Conservation (phyloP, 2,888 invertebrate genomes). For the Flabesymbios commensalis region DNA sequence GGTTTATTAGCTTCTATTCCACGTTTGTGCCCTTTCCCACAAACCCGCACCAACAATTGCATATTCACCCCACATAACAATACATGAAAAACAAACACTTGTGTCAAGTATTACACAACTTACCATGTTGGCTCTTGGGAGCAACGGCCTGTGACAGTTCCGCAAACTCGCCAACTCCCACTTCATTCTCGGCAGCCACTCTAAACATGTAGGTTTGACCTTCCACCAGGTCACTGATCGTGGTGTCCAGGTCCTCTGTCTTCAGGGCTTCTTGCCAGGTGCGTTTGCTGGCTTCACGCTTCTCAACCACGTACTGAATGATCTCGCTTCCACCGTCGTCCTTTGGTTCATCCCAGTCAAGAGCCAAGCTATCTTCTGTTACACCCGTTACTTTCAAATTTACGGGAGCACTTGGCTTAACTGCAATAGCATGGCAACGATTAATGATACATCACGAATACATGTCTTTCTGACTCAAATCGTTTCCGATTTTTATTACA, state of each 20-base stretch:
- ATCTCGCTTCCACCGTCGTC: slow-evolving; percentile 35
- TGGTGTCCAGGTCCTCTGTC: slow-evolving; percentile 2
- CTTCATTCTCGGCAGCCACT: slow-evolving; percentile 63
- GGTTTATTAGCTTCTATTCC: too few relatives aligned
- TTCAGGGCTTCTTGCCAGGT: slow-evolving; percentile 69
- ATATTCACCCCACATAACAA: too few relatives aligned
- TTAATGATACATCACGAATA: too few relatives aligned
- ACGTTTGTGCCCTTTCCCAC: too few relatives aligned
- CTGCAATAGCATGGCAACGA: slow-evolving; percentile 50
- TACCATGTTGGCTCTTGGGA: slow-evolving; percentile 1
- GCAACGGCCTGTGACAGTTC: slow-evolving; percentile 36
- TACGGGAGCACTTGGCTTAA: slow-evolving; percentile 73
- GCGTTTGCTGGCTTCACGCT: slow-evolving; percentile 70
- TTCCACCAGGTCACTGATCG: slow-evolving; percentile 17
- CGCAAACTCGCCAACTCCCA: slow-evolving; percentile 72
- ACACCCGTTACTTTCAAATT: slow-evolving; percentile 76
- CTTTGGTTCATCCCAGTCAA: slow-evolving; percentile 71
- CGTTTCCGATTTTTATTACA: background rate
- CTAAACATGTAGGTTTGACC: slow-evolving; percentile 22
- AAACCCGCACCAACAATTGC: too few relatives aligned
- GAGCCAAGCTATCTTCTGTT: slow-evolving; percentile 69
- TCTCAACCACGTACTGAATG: slow-evolving; percentile 50
- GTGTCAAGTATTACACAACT: too few relatives aligned
- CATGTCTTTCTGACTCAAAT: too few relatives aligned
- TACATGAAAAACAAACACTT: too few relatives aligned